Conservation (phyloP, 2,888 invertebrate species). For the Phaonia tiefii region DNA sequence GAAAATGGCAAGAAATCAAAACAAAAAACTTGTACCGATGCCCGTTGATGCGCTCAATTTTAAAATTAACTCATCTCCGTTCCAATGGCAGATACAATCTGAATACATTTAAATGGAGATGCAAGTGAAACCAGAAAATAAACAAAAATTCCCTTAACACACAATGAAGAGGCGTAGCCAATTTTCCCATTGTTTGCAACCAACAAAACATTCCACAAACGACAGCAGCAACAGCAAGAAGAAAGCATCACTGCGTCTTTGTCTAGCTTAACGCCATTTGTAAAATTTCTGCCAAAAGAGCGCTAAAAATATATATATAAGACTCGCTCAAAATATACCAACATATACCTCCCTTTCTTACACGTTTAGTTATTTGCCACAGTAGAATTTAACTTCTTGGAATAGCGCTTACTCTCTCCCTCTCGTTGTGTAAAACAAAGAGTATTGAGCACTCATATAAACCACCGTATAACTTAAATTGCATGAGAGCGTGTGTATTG, state of each 20-base stretch:
- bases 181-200: constrained; percentile 17
- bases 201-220: too few relatives aligned
- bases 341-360: constrained; percentile 3
- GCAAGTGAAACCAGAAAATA: constrained; percentile 51
- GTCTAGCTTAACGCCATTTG: constrained; percentile 64
- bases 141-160: constrained; percentile 2
- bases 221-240: constrained; percentile 37
- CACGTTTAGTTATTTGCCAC: constrained; percentile 2
- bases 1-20: constrained; percentile 1
- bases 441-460: too few relatives aligned
- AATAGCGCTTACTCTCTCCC: not conserved
- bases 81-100: constrained; percentile 66
- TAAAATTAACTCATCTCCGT: constrained; percentile 67
- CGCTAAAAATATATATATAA: not conserved
- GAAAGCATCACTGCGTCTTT: constrained; percentile 68
- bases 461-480: not conserved
- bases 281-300: constrained; percentile 41
- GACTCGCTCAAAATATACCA: not conserved
- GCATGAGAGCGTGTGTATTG: constrained; percentile 24
- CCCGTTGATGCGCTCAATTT: constrained; percentile 54
- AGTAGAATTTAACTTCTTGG: not conserved
- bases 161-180: constrained; percentile 59
- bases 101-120: constrained; percentile 64
- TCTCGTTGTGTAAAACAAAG: too few relatives aligned
- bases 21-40: constrained; percentile 45